Evolutionary conservation across 2,797 vertebrate species (phyloP), one percentile per base, ranked within the genome.

Genomic region (Phalanger gymnotis): DNA sequence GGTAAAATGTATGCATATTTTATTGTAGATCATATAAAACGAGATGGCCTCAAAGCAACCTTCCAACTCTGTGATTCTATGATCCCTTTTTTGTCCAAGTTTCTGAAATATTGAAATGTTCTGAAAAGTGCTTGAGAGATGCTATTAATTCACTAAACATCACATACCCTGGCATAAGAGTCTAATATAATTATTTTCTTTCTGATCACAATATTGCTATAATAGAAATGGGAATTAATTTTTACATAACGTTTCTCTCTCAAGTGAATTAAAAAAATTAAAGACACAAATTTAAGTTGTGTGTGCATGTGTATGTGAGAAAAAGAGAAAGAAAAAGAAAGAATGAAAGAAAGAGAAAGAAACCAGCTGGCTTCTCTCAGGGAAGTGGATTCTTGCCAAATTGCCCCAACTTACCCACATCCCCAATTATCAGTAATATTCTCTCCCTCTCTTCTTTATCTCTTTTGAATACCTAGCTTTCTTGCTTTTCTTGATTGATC

Each of bases 231-330:
- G 52, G 6, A 90, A 40, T 28, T 28, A 87, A 22, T 93, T 11
- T 94, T 28, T 56, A 55, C 61, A 10, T 30, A 14, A 87, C 12
- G 28, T 14, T 81, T 91, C 61, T 91, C 30, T 92, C 56, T 52
- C 51, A 55, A 91, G 6, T 94, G 95, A 94, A 40, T 51, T 58
- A 30, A 91, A 93, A 66, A 22, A 34, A 61, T 81, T 28, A 81
- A 53, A 56, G 57, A 10, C 0, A 3, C 47, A 55, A 27, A 51
- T 66, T 47, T 27, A 40, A 93, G 73, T 58, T 31, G 10, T 19
- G 2, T 1, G 4, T 4, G 34, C 11, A 34, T 31, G 9, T 2
- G 31, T 12, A 3, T 25, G n/a, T 22, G 7, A 25, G 90, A 53
- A 5, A 34, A 16, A 55, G 9, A 55, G 5, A 34, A 2, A 3